Conservation (phyloP, 2,888 invertebrate species). For the Onchidella celtica region DNA sequence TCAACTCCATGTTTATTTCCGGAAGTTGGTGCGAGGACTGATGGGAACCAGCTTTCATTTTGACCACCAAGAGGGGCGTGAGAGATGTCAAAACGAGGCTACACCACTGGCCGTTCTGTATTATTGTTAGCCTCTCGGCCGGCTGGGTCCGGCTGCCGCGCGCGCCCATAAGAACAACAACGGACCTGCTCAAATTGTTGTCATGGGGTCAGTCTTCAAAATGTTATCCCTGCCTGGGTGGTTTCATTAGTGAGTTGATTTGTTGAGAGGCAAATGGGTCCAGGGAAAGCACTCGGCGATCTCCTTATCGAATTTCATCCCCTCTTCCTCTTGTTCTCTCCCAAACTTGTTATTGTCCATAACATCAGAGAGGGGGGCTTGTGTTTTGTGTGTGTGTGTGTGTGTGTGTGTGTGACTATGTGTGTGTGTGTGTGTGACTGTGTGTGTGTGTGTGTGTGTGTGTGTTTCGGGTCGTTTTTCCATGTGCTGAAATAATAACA, state of each 20-base stretch:
- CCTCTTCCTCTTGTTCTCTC: no score
- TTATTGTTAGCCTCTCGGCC: slow-evolving; percentile 30
- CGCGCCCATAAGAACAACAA: slow-evolving; percentile 1
- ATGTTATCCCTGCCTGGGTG: not conserved
- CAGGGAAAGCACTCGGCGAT: no score
- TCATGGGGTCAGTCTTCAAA: slow-evolving; percentile 13
- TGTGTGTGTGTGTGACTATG: no score
- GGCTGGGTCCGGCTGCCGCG: no score
- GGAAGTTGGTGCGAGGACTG: slow-evolving; percentile 16
- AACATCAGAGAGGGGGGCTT: no score
- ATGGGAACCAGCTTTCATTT: slow-evolving; percentile 21
- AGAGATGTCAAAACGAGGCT: slow-evolving; percentile 30
- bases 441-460: no score
- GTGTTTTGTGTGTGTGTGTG: no score
- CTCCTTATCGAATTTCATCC: no score
- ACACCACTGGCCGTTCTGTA: slow-evolving; percentile 21
- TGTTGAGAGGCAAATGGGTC: not conserved
- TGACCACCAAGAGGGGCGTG: slow-evolving; percentile 23
- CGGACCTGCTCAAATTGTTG: not conserved
- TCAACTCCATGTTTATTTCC: not conserved
- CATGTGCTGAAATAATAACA: no score
- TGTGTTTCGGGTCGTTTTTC: no score
- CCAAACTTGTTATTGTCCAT: not conserved
- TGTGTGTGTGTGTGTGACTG: no score
- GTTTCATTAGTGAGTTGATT: not conserved